Evolutionary conservation across 2,113 vertebrate species (phyloP), one percentile per base, ranked within the genome.

Genomic region (Paralichthys olivaceus): DNA sequence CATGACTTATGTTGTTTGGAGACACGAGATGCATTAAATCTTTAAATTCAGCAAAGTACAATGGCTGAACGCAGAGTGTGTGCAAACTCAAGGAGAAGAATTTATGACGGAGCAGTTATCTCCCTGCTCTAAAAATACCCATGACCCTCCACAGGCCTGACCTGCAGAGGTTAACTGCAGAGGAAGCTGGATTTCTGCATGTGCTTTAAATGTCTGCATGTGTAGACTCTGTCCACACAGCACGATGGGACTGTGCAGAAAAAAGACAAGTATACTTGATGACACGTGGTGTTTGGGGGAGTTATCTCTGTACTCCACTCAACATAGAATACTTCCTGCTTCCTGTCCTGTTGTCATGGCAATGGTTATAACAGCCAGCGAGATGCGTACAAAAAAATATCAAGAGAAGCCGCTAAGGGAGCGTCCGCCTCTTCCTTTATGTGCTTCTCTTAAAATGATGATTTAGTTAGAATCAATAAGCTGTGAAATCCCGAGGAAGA

Each of bases 281-380:
- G 51, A 12, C 43, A 28, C 6, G 7, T 25, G 28, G 4, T 37
- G 43, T 57, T 49, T 20, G 47, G 20, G 28, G 34, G 26, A 26
- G 58, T 89, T 90, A 89, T 93, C 88, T 85, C 64, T 61, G 28
- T 12, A 13, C 62, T 76, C 60, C 74, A 53, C 69, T 84, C 73
- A 32, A 62, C 17, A 63, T 57, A 47, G 54, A 83, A 72, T 47
- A 78, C 85, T 92, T 91, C 89, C 92, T 92, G 87, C 84, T 93
- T 93, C 91, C 91, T 89, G 84, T 84, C 70, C 68, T 59, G 87
- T 90, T 87, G 85, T 77, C 84, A 88, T 90, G 84, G 85, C 4
- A 57, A 88, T 74, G 49, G 62, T 54, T 83, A 69, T 59, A 75
- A 58, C 73, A 67, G 65, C 65, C 11, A 69, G 55, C 15, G 5